Base-by-base conservation (phyloP, 2,797 vertebrate genomes). In the Apodemus agrarius region DNA sequence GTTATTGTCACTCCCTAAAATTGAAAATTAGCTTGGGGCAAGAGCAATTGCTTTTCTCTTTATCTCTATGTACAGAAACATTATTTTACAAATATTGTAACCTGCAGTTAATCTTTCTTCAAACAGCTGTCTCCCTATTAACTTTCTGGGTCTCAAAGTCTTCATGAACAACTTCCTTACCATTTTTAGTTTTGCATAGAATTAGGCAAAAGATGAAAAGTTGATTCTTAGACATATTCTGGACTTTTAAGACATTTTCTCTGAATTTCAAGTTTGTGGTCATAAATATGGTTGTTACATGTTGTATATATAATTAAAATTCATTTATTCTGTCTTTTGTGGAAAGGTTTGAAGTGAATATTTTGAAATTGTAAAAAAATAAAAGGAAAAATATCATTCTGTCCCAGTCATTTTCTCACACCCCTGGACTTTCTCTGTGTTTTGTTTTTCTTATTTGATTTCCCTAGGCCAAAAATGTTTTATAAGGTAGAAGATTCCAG, bases 81-180 rank as follows among this genome's bases (percentile, higher is more conserved):
- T 92, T 92, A 91, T 86, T 96, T 93, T 34, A 89, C 49, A 89
- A 92, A 22, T 37, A 95, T 80, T 90, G 79, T 88, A 97, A 94
- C 24, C 26, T 22, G 4, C 37, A 61, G 37, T 72, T 93, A 85
- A 95, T 88, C 76, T 95, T 89, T 21, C 43, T 96, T 90, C 87
- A 72, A 87, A 86, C 61, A 93, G 65, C 63, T 94, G 31, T 84
- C 90, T 90, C 22, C 31, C 40, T 86, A 7, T 86, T 94, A 92
- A 75, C 61, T 86, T 95, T 74, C 26, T 16, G 46, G 57, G 19
- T 92, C 7, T 54, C 67, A 90, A 95, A 74, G 54, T 95, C 26
- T 92, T 93, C 4, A 49, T 52, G 8, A 94, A 67, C n/a, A 89
- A 80, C 86, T 89, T 81, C 86, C 26, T 94, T n/a, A 93, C 31